Base-by-base conservation (phyloP, 1,140 invertebrate genomes). In the Asbolus verrucosus region DNA sequence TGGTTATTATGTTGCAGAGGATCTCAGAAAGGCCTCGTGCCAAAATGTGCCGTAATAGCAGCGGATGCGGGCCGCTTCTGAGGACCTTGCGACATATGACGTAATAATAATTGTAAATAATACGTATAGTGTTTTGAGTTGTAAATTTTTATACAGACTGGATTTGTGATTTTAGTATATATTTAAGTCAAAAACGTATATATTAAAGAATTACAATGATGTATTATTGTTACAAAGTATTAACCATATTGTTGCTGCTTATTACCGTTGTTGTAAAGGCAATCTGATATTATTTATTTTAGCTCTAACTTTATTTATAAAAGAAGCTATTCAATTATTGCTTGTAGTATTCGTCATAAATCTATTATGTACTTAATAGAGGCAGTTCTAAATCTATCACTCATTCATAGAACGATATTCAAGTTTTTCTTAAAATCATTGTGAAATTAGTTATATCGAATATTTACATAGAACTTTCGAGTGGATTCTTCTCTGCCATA, bases 11-110 rank as follows among this genome's bases (percentile, higher is more conserved):
- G 92, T 78, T 90, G 90, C 71, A 83, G 89, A 68, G 91, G 91
- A 13, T 89, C 90, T n/a, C 87, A 88, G 65, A 92, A 92, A 78
- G 92, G 92, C 63, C 83, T 94, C 8, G 92, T 94, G 15, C 91
- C 90, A 1, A 84, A 89, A 70, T 87, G 88, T 63, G 90, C 89
- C 9, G 90, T 93, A 8, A 86, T 90, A 39, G 43, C 69, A 9
- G 72, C 75, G 2, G 76, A 77, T 33, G 67, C 19, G 6, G 75
- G 75, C 59, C 46, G 69, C 46, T 76, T 77, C 70, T 77, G 76
- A 76, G 33, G 54, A 27, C 8, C 60, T 67, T 38, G 43, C 24
- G 14, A 62, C 24, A 9, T 16, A 6, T 33, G 24, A 24, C 33
- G 16, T 27, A 21, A 27, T n/a, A n/a, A n/a, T 27, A 30, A 21